Evolutionary conservation across 2,797 vertebrate genomes (phyloP), one percentile per base, ranked within the genome.

Genomic region (Pristis pectinata): DNA sequence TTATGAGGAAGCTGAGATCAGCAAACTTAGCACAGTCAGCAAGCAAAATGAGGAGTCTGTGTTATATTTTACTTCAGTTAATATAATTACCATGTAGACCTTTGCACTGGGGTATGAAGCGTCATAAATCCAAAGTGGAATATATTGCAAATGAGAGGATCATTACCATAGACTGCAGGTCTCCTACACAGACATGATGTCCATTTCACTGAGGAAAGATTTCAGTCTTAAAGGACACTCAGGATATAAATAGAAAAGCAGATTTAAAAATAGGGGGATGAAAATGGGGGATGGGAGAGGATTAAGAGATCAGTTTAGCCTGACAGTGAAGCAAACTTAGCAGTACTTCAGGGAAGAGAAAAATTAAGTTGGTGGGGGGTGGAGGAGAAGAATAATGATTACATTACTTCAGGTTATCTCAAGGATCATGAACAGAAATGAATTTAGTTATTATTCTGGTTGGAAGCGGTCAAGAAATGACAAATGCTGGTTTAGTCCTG

Each of bases 211-310:
- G 95, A 96, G 76, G 96, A 95, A 93, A 34, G 93, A 95, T 95
- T 96, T 96, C 95, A 96, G 95, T 95, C 94, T 95, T 95, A 95
- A 92, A 19, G 76, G 53, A 95, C 95, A 94, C 95, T 95, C 94
- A 59, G 56, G 82, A 95, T 96, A 96, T 96, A 95, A 96, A 96
- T 97, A 97, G 95, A 89, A 92, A 74, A 74, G 94, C 92, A 95
- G 95, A 95, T 96, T 96, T 95, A 94, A 94, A 95, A 95, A 91
- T 96, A 95, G 82, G 95, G 95, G 94, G 83, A 95, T 79, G 92
- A 94, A 56, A 87, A 34, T 87, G 53, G 17, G 56, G 34, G 59
- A 64, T 37, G 87, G 17, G n/a, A 91, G 44, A 0, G 87, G n/a
- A 89, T 89, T 27, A n/a, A 59, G 34, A 89, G 15, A 59, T 27